These are phyloP conservation scores for Maconellicoccus hirsutus DNA, from an alignment of 1,140 invertebrate genomes.

Conservation along the genomic window DNA sequence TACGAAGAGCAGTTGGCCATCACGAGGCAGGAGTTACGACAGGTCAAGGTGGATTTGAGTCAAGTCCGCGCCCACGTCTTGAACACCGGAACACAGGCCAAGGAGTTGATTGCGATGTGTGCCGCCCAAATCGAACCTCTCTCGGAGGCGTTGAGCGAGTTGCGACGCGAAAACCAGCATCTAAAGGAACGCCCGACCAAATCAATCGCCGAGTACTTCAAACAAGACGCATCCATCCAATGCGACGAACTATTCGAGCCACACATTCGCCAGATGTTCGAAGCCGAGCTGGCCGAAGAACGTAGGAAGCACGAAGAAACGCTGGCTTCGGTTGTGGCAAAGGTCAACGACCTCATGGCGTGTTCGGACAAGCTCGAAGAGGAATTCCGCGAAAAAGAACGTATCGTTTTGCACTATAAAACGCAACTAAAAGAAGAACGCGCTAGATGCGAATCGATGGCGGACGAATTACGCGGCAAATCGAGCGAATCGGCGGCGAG, in stretches of 20 bases:
- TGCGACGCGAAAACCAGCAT: neutral
- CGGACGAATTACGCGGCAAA: neutral
- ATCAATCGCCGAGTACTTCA: too few relatives aligned
- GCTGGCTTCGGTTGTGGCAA: neutral
- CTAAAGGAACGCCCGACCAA: neutral
- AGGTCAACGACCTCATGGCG: neutral
- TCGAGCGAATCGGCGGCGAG: neutral
- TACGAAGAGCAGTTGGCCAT: neutral
- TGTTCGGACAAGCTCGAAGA: neutral
- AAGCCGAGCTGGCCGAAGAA: neutral
- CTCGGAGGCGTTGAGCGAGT: neutral
- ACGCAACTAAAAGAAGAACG: neutral
- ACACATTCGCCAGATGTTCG: neutral
- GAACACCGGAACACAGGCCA: neutral
- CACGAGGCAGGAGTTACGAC: neutral
- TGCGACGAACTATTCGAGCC: neutral
- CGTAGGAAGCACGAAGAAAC: neutral
- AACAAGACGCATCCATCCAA: neutral
- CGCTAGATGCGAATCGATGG: neutral
- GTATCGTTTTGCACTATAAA: neutral
- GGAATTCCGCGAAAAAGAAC: neutral
- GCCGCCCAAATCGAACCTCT: neutral
- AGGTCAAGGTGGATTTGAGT: neutral
- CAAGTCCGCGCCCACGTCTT: neutral
- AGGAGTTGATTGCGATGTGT: neutral